Evolutionary conservation across 2,797 vertebrate genomes (phyloP), one percentile per base, ranked within the genome.

Genomic region (Melanogrammus aeglefinus): DNA sequence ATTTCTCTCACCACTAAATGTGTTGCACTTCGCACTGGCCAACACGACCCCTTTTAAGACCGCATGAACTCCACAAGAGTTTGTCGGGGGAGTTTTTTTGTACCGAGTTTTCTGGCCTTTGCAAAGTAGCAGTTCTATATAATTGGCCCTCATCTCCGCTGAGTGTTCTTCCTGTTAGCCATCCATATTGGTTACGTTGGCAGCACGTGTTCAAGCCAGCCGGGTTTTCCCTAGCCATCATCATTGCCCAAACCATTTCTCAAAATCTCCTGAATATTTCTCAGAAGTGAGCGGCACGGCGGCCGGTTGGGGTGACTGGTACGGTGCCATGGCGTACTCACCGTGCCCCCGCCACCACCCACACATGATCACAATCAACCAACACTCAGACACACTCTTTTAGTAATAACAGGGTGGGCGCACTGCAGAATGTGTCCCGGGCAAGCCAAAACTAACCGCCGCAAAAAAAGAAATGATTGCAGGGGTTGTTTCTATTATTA

Each of bases 331-430:
- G 72, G 85, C 80, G 87, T 88, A 57, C 79, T 81, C 24, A 0
- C 74, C 80, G 86, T 84, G 81, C 83, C 80, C 86, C 78, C 31
- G 69, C 77, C 86, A 81, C 78, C 87, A 86, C 82, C 78, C 76
- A 75, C 82, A 75, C 82, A 29, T 63, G 80, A 70, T 75, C 72
- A 73, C 72, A 47, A 77, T 76, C 79, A 73, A 44, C 70, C 70
- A 75, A 33, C 57, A 47, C 24, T 5, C 51, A 70, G 27, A 80
- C 79, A 77, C 39, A 6, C 76, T 69, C 81, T 87, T 87, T 83
- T 92, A 92, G 92, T 94, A 94, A 94, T 94, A 90, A 90, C 86
- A 91, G 90, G 87, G 89, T 92, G 88, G 89, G 86, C 89, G 83
- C 87, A 78, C 78, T 76, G 80, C 90, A 88, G 91, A 94, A 94